Conservation (phyloP, 2,888 invertebrate species). For the Boloria selene region DNA sequence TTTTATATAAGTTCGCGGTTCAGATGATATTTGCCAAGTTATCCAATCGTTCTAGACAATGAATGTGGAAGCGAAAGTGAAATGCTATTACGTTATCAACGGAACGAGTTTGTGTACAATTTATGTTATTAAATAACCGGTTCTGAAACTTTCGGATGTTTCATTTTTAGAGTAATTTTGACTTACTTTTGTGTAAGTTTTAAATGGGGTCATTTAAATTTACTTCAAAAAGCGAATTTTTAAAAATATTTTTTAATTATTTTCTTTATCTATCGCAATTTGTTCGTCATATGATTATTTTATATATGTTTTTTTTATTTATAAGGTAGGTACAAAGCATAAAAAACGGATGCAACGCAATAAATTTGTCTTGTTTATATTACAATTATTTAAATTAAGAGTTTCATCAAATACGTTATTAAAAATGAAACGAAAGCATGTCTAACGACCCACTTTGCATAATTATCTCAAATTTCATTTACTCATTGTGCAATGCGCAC, state of each 20-base stretch:
- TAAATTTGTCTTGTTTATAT: no score
- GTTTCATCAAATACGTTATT: slow-evolving; percentile 28
- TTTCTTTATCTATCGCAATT: no score
- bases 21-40: slow-evolving; percentile 73
- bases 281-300: no score
- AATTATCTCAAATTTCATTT: slow-evolving; percentile 52
- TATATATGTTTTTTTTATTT: no score
- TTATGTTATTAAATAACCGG: slow-evolving; percentile 42
- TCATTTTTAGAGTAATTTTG: slow-evolving; percentile 9
- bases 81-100: slow-evolving; percentile 72
- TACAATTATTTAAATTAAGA: not conserved
- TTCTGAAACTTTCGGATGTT: slow-evolving; percentile 32
- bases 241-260: no score
- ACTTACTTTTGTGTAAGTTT: not conserved
- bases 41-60: slow-evolving; percentile 79
- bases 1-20: slow-evolving; percentile 68
- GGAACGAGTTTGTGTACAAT: slow-evolving; percentile 45
- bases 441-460: slow-evolving; percentile 48
- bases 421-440: slow-evolving; percentile 40
- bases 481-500: slow-evolving; percentile 53
- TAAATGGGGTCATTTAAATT: not conserved
- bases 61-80: slow-evolving; percentile 77
- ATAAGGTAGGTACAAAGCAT: no score
- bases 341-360: no score
- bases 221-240: not conserved